Conservation (phyloP, 2,888 invertebrate species). For the Coenonympha glycerion region DNA sequence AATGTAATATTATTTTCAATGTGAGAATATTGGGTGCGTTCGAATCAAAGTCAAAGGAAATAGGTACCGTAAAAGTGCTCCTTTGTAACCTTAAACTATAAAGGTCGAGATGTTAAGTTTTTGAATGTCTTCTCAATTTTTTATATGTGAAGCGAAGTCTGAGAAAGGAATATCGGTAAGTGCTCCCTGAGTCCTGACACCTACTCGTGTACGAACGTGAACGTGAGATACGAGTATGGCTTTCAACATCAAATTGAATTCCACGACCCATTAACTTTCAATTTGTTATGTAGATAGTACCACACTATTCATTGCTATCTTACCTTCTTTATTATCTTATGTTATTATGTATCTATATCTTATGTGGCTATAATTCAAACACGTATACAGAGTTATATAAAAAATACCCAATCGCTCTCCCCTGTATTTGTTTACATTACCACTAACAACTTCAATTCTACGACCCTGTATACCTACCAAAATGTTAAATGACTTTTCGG, state of each 20-base stretch:
- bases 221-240: conserved; percentile 64
- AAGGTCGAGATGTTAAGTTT: not conserved
- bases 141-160: conserved; percentile 58
- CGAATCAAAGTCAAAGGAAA: conserved; percentile 5
- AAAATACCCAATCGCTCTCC: too few species aligned
- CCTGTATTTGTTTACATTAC: too few species aligned
- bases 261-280: conserved; percentile 80
- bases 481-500: too few species aligned
- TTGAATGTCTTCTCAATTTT: not conserved
- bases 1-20: conserved; percentile 42
- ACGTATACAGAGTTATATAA: too few species aligned
- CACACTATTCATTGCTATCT: not conserved
- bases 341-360: too few species aligned
- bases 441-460: too few species aligned
- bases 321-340: too few species aligned
- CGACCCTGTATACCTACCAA: too few species aligned
- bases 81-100: conserved; percentile 6
- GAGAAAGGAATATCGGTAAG: conserved; percentile 58
- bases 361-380: not conserved
- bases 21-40: conserved; percentile 37
- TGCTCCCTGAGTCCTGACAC: conserved; percentile 51
- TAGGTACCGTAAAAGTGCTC: conserved; percentile 3
- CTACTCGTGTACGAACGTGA: too few species aligned
- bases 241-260: conserved; percentile 81
- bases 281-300: conserved; percentile 65